Conservation (phyloP, 2,113 vertebrate species). For the Chamaea fasciata region DNA sequence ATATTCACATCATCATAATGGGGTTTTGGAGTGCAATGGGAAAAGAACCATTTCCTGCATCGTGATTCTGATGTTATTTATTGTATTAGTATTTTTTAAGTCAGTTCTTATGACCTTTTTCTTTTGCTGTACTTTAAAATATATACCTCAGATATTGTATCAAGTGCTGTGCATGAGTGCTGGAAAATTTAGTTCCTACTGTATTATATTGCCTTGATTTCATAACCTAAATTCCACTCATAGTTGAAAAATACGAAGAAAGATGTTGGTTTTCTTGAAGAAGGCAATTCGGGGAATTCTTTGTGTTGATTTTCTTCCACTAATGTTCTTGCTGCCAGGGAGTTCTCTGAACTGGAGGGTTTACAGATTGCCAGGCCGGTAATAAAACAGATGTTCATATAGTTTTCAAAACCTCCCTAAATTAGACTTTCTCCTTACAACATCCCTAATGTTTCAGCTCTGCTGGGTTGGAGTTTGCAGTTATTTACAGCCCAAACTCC, state of each 20-base stretch:
- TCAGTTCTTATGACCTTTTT: background rate
- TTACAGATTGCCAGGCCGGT: slow-evolving; percentile 24
- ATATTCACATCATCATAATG: slow-evolving; percentile 1
- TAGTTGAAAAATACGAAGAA: background rate
- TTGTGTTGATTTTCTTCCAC: background rate
- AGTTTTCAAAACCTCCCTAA: background rate
- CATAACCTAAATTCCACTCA: slow-evolving; percentile 13
- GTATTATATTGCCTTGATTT: slow-evolving; percentile 13
- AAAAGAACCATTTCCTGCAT: slow-evolving; percentile 13
- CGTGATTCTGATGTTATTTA: slow-evolving; percentile 32
- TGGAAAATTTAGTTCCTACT: background rate
- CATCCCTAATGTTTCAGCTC: background rate
- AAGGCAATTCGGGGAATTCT: background rate
- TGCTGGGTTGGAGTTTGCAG: background rate
- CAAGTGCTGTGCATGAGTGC: background rate
- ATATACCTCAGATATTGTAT: background rate
- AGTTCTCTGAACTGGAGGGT: background rate
- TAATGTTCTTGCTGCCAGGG: background rate
- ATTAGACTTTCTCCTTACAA: background rate
- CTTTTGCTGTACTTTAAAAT: background rate
- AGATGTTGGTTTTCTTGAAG: slow-evolving; percentile 9
- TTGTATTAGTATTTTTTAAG: slow-evolving; percentile 19
- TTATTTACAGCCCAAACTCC: background rate
- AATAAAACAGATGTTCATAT: slow-evolving; percentile 64
- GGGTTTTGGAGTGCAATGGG: background rate